Evolutionary conservation across 2,113 vertebrate genomes (phyloP), one percentile per base, ranked within the genome.

Genomic region (Heloderma charlesbogerti): DNA sequence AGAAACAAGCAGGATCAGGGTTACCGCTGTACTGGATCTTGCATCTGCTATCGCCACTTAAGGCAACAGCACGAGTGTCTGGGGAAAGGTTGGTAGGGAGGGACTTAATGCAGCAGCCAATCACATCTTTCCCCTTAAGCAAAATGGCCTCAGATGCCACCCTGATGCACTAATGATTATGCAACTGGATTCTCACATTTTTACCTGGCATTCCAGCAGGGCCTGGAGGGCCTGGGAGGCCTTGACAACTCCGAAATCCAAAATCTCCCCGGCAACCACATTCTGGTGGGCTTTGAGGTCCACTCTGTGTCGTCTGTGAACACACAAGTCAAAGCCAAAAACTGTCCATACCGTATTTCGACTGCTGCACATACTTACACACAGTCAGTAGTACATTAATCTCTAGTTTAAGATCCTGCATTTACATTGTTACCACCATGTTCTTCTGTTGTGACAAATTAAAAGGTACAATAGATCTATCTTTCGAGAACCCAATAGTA

Each of bases 171-270:
- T 48, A 6, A 75, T 45, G 0, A n/a, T 79, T 75, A 90, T 34
- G 74, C 0, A 1, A 15, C 43, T 20, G 69, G 48, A 54, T 31
- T 0, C n/a, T 87, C 1, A 20, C 90, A 45, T 92, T 18, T 90
- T 97, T 97, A 98, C 98, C 98, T 96, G 98, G 98, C 94, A 98
- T 98, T 81, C 98, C 98, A 87, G 98, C 96, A 86, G 97, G 96
- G 0, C 98, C 98, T 0, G 98, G 97, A 60, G 97, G 97, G 77
- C 98, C 98, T 80, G 98, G 96, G 0, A 97, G 96, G 0, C 97
- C 97, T 95, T 98, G 98, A 87, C 97, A 98, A 69, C 97, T 96
- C 85, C 98, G 95, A 92, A 97, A 97, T 94, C 98, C 95, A 54
- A 97, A 98, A 81, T 98, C 98, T 90, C 97, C 97, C 79, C 97